Base-by-base conservation (phyloP, 2,113 vertebrate genomes). In the Apodemus speciosus region DNA sequence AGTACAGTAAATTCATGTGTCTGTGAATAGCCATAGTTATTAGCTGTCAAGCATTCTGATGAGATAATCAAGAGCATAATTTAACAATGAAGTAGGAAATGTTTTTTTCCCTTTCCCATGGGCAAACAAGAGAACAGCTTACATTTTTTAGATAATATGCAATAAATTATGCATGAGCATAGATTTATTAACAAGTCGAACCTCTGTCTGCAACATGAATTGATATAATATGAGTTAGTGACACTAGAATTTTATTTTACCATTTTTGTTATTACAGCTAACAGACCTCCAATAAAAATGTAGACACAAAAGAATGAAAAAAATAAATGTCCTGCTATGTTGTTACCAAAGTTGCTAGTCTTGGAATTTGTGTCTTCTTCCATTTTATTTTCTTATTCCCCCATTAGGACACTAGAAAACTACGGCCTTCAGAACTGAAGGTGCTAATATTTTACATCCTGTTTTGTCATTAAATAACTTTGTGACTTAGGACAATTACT, bases 31-130 rank as follows among this genome's bases (percentile, higher is more conserved):
- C 72, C 38, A 53, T 88, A 89, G 81, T 91, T 96, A 87, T 88
- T 96, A 93, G 90, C 84, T 93, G 86, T 96, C 92, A 96, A 40
- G 73, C 62, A 94, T 97, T 92, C 69, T 90, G 89, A 95, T 94
- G 87, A 96, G 91, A 96, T 92, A 96, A 94, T 97, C 87, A 93
- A 69, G 84, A 92, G 71, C 62, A 93, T 94, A 92, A 88, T 71
- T 91, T 89, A 83, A 89, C 77, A 94, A 38, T 80, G 84, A 97
- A 88, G 43, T 68, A n/a, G 49, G 38, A 86, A 43, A 88, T 88
- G 71, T 87, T 92, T 69, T 91, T 89, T n/a, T n/a, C 8, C 21
- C 23, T 89, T 97, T 90, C 79, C 79, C 43, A 2, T 75, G 69
- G 75, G 88, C 51, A 94, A 75, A 83, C 3, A 71, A 80, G 83